Conservation (phyloP, 1,140 invertebrate genomes). For the Apis dorsata region DNA sequence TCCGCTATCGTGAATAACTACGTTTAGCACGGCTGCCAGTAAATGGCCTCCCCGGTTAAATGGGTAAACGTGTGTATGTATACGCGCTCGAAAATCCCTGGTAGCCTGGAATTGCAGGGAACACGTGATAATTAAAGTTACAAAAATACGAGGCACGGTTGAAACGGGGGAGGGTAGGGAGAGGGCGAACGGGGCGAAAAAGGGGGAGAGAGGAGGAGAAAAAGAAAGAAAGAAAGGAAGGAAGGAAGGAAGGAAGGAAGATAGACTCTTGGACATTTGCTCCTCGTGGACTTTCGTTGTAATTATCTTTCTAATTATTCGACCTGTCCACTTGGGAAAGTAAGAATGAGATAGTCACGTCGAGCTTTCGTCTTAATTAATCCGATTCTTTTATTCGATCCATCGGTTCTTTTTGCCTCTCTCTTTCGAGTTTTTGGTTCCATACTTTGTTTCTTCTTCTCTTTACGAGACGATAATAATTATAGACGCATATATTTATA, state of each 20-base stretch:
- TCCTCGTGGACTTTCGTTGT: constrained; percentile 45
- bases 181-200: neutral
- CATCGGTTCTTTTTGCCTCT: too few species aligned
- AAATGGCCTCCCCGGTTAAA: constrained; percentile 59
- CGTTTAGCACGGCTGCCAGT: constrained; percentile 62
- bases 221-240: neutral
- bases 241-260: neutral
- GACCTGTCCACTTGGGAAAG: constrained; percentile 23
- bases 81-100: constrained; percentile 53
- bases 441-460: too few species aligned
- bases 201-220: too few species aligned
- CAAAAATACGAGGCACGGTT: constrained; percentile 54
- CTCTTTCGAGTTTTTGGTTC: too few species aligned
- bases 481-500: too few species aligned
- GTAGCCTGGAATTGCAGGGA: constrained; percentile 60
- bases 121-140: constrained; percentile 68
- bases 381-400: neutral
- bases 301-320: constrained; percentile 63
- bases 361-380: constrained; percentile 24
- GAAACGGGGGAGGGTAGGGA: neutral
- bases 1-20: constrained; percentile 68
- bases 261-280: constrained; percentile 4
- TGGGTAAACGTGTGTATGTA: constrained; percentile 33
- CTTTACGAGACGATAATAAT: too few species aligned
- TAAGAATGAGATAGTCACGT: neutral